Base-by-base conservation (phyloP, 2,888 invertebrate species). In the Diploptera punctata region DNA sequence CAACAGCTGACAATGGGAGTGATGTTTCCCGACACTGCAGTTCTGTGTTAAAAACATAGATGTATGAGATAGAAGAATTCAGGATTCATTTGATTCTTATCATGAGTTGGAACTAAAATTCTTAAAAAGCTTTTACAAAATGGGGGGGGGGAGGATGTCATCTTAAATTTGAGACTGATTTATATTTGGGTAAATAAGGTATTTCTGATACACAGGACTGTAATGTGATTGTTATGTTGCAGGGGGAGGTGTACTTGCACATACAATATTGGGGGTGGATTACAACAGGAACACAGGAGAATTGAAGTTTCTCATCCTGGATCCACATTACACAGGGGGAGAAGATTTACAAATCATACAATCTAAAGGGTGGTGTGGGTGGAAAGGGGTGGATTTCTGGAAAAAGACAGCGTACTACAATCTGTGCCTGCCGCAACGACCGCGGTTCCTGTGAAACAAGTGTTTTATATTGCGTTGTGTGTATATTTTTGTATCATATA, bases 171-270 rank as follows among this genome's bases (percentile, higher is more conserved):
- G 7, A 7, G 13, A 38, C 43, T 38, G 43, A 38, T 13, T 38
- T 38, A 38, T 10, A 10, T 13, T 38, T 10, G 43, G 9, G 9
- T 38, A 38, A 38, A 38, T 38, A 38, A 38, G n/a, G n/a, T n/a
- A n/a, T n/a, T n/a, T n/a, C n/a, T n/a, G n/a, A n/a, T n/a, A n/a
- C n/a, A n/a, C n/a, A n/a, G n/a, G n/a, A n/a, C n/a, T n/a, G n/a
- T n/a, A n/a, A n/a, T n/a, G n/a, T n/a, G n/a, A n/a, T n/a, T n/a
- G n/a, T n/a, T n/a, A n/a, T n/a, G n/a, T 78, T 80, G 57, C 79
- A 95, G 96, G 97, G 80, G 99, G 99, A 24, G 99, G 98, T 76
- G 96, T 97, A 44, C 85, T 98, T 78, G 99, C 99, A 1, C 99
- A 99, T 81, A 99, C 99, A 57, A 98, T 99, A 77, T 85, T 99